These are phyloP conservation scores for Baronia brevicornis DNA, from an alignment of 2,888 invertebrate species.

Conservation along the genomic window DNA sequence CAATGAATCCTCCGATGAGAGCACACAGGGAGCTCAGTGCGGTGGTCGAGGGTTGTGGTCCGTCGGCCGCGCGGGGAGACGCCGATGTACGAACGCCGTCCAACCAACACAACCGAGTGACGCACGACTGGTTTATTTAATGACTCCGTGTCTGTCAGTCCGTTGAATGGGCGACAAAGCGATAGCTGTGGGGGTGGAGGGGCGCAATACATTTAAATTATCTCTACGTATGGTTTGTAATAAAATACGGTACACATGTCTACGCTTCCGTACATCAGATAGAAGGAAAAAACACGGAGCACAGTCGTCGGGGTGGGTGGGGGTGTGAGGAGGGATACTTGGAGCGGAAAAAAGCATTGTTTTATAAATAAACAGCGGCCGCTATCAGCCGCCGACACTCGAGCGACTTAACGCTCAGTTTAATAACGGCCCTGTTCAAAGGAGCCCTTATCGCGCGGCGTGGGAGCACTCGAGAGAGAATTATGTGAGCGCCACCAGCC, in stretches of 20 bases:
- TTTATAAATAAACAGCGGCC: constrained; percentile 66
- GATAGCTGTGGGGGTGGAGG: too few species aligned
- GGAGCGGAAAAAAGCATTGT: constrained; percentile 62
- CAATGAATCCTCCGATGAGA: too few species aligned
- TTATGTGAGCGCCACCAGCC: too few species aligned
- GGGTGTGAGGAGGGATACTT: constrained; percentile 49
- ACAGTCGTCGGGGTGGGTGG: constrained; percentile 22
- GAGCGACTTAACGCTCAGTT: constrained; percentile 58
- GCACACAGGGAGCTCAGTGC: too few species aligned
- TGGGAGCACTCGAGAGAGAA: constrained; percentile 70
- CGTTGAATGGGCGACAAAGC: not conserved
- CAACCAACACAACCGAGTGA: too few species aligned
- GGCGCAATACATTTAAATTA: constrained; percentile 27
- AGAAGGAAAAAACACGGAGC: constrained; percentile 21
- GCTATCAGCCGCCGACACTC: constrained; percentile 70
- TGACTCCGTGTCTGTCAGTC: not conserved
- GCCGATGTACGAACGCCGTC: too few species aligned
- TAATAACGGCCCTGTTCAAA: constrained; percentile 63
- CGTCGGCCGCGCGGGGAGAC: too few species aligned
- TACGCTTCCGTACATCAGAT: constrained; percentile 21
- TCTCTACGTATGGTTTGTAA: constrained; percentile 23
- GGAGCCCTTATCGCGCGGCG: constrained; percentile 65
- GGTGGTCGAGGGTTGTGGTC: too few species aligned
- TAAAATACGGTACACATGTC: constrained; percentile 20
- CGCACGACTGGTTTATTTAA: constrained; percentile 4